Base-by-base conservation (phyloP, 2,888 invertebrate species). In the Latheticus oryzae region DNA sequence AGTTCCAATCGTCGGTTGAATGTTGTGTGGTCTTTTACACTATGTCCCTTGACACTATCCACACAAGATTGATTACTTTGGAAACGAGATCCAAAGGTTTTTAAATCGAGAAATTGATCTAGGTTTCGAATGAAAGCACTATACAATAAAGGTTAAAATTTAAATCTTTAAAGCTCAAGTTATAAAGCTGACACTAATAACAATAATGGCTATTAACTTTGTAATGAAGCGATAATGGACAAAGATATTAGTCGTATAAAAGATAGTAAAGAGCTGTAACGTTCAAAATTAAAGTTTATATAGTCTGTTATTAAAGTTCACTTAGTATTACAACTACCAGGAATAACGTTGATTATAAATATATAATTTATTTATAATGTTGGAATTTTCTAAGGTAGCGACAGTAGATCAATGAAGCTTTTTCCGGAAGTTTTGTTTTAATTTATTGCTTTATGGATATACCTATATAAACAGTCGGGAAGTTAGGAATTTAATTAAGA, bases 401-500 rank as follows among this genome's bases (percentile, higher is more conserved):
- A n/a, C n/a, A n/a, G n/a, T n/a, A n/a, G n/a, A n/a, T n/a, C n/a
- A n/a, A n/a, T n/a, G n/a, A n/a, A n/a, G n/a, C n/a, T n/a, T n/a
- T n/a, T n/a, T n/a, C n/a, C n/a, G n/a, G 12, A 9, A 48, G 33
- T 5, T 32, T 11, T 26, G 48, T 48, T 42, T 48, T 47, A 47
- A 48, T 55, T 40, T 48, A 45, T 55, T 8, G 21, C 17, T 37
- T 28, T 19, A 37, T 48, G 42, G 16, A 35, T 48, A 42, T 56
- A 38, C 19, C 28, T 38, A 42, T 28, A 32, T 42, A 51, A 30
- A 42, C 37, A 43, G 51, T 17, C 9, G 48, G 21, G 43, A 57
- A 57, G 57, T 57, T 57, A 28, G 45, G 51, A 57, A 57, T 57
- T 51, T 57, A 57, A 57, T 57, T 57, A 57, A 57, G 51, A 23